Evolutionary conservation across 1,140 invertebrate species (phyloP), one percentile per base, ranked within the genome.

Genomic region (Cheumatopsyche charites): DNA sequence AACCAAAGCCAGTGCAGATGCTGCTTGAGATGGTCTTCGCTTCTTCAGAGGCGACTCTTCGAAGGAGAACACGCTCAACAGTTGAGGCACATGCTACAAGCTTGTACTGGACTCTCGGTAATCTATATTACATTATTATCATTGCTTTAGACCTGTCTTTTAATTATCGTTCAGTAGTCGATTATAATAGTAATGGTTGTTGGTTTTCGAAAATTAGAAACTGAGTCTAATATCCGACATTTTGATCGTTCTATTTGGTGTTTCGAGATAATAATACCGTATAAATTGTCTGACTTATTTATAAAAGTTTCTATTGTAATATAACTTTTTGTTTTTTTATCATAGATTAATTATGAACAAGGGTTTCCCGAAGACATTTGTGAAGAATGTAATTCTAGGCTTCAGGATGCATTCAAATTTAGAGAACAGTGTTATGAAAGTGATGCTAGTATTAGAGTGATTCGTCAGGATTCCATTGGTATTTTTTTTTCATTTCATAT

Each of bases 381-480:
- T 23, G 26, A 23, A 1, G 12, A 15, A 12, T 68, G 66, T 36
- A 29, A n/a, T 1, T 15, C 3, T 19, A n/a, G 49, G 11, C 49
- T 68, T 11, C 21, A 17, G 0, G 66, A 68, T 1, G 45, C 66
- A 15, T 68, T 68, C 15, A 6, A 55, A 55, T 68, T 68, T 55
- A 19, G 66, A 26, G 23, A 68, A 2, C 66, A 68, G 26, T 68
- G 66, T 25, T n/a, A 55, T n/a, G 47, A 68, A 41, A 68, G 66
- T 23, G 47, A 68, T 21, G 47, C 66, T 11, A 52, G 55, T 55
- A 13, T 68, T 1, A 26, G 66, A 55, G 62, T 36, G 15, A 7
- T 26, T 36, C 29, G 13, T 21, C 26, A 29, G 19, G 17, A 68
- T 55, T 29, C 23, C 1, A 55, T 12, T 2, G 49, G 66, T 68